Percentiles rank a stretch among this genome's conserved stretches.
Conservation (phyloP, 2,113 vertebrate species). For the Mesembrinibis cayennensis region DNA sequence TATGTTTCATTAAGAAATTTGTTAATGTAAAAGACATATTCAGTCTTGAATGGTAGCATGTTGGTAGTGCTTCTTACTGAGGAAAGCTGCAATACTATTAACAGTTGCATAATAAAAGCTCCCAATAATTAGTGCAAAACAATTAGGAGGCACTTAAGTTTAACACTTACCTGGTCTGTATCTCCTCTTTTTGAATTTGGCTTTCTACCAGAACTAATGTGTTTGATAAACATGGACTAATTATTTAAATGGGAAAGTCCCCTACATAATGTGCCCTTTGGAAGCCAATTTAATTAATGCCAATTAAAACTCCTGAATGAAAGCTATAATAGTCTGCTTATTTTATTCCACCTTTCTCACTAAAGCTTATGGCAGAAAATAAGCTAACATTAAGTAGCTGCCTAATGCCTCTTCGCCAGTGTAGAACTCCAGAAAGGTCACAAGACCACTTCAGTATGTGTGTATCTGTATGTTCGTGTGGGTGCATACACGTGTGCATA, state of each 20-base stretch:
- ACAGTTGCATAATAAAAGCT: slow-evolving; percentile 23
- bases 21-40: background rate
- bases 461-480: background rate
- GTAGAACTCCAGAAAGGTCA: background rate
- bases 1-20: background rate
- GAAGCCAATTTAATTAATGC: slow-evolving; percentile 41
- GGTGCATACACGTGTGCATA: accelerated
- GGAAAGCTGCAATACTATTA: background rate
- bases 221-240: slow-evolving; percentile 39
- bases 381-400: background rate
- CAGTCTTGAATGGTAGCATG: background rate
- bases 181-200: slow-evolving; percentile 12
- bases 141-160: slow-evolving; percentile 43
- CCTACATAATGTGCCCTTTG: background rate
- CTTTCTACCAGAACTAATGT: slow-evolving; percentile 39
- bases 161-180: slow-evolving; percentile 17
- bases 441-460: background rate
- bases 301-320: slow-evolving; percentile 42
- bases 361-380: background rate
- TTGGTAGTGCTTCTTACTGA: background rate
- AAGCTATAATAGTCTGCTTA: background rate
- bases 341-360: background rate
- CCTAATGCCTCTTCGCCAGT: background rate
- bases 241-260: slow-evolving; percentile 25
- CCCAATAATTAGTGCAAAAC: slow-evolving; percentile 22